phyloP scores from a whole-genome alignment of 2,113 vertebrate genomes.

The Spheniscus mendiculus region DNA sequence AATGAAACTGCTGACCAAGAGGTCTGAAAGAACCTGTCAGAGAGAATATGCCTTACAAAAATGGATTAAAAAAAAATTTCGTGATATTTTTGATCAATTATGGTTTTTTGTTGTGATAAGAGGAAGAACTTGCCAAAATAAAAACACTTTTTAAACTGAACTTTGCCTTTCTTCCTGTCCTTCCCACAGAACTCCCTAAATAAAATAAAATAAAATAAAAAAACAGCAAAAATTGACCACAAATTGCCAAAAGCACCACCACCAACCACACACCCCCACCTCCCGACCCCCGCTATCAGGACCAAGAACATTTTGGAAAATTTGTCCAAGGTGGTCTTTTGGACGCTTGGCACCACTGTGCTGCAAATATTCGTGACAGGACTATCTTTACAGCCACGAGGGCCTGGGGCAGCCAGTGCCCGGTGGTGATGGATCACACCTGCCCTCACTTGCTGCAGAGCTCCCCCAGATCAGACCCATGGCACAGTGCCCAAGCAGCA shows the following conservation, averaged over 20 bases:
- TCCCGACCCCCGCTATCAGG: background rate
- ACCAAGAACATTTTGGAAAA: background rate
- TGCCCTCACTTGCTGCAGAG: rapidly evolving
- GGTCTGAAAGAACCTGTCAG: background rate
- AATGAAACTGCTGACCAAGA: background rate
- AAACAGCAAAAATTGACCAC: background rate
- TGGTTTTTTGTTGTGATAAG: background rate
- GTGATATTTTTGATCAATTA: background rate
- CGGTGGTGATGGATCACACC: background rate
- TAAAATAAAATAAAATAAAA: no score
- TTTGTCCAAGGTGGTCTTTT: background rate
- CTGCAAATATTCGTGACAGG: background rate
- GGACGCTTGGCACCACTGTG: background rate
- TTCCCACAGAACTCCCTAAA: background rate
- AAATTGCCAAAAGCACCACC: background rate
- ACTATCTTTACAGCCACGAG: rapidly evolving
- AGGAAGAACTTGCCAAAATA: background rate
- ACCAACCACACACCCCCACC: background rate
- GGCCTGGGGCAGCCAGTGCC: background rate
- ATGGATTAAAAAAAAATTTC: background rate
- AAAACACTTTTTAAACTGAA: background rate
- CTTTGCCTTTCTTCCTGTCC: background rate
- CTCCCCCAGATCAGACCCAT: rapidly evolving
- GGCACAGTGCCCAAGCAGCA: background rate
- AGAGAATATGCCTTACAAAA: background rate